Base-by-base conservation (phyloP, 2,113 vertebrate species). In the Xiphophorus maculatus region DNA sequence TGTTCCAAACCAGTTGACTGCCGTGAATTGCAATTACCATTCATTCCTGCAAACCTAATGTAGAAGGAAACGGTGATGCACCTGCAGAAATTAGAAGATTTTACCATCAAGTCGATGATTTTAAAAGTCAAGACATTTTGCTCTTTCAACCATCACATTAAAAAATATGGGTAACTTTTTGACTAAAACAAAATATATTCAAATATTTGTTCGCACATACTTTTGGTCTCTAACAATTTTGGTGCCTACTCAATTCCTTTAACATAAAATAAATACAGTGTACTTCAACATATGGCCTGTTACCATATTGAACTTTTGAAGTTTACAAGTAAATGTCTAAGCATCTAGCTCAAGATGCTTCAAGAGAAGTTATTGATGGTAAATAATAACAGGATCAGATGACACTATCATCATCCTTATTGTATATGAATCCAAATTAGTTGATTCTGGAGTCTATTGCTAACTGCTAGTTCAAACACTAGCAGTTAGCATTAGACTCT, bases 21-120 rank as follows among this genome's bases (percentile, higher is more conserved):
- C 54, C 30, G 61, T n/a, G 27, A 64, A 80, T 54, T 66, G 66
- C 68, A 80, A 83, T 89, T 88, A 89, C 76, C 84, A 62, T 72
- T 81, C 30, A 70, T 72, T 69, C 22, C 68, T 71, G 73, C 33
- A 1, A 74, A 73, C 62, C 33, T 0, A 6, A 71, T 71, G 17
- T 70, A 32, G 25, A 76, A 76, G 48, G 63, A 48, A 44, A 71
- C 2, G 15, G 69, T 63, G 66, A 65, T 73, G 66, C 82, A 80
- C 82, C 73, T 37, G 58, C 37, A 72, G 54, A 37, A 33, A n/a
- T 44, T 65, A 71, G 51, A 19, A 27, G 22, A 32, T 72, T 71
- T 78, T 71, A 68, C 54, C 70, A 12, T 35, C 63, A 30, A 44
- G 51, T 76, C n/a, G 30, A 42, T 77, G 44, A 22, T 37, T 68